Evolutionary conservation across 2,888 invertebrate genomes (phyloP), one percentile per base, ranked within the genome.

Genomic region (Lepidochrysops patricia): DNA sequence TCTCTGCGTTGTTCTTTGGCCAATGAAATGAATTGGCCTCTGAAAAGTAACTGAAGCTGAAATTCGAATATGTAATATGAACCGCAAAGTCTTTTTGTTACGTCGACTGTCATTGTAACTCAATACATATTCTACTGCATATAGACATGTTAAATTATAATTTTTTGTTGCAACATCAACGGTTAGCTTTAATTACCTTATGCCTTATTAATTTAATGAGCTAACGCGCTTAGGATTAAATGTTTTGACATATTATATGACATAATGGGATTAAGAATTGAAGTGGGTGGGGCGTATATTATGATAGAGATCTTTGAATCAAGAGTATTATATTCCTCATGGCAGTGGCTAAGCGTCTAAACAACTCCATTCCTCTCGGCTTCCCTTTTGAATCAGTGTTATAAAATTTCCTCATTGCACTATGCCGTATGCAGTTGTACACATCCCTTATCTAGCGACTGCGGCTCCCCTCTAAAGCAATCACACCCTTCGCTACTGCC

Each of bases 131-230:
- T 15, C 19, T 35, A 35, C 35, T 32, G 12, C 6, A n/a, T n/a
- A n/a, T 35, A n/a, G n/a, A 35, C 32, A 12, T 1, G 9, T 34
- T 34, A 1, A 5, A 12, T 15, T 19, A 43, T 43, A 5, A 52
- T n/a, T 37, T 54, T 54, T 54, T 29, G 32, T 54, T 32, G 19
- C 54, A 4, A 54, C 54, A 32, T 19, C 29, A 29, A 15, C 54
- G 15, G 54, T 19, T 12, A 29, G 32, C 12, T 32, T 15, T 54
- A 54, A 54, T 50, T 54, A 54, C 19, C 29, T 29, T 54, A 54
- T 19, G 32, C 32, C 13, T 54, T 54, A 32, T 32, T 54, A 54
- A 27, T 32, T 54, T 54, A 54, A 54, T 54, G 54, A 32, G 32
- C 54, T 32, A 54, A 29, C 54, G 54, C 29, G 52, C 15, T 26